Evolutionary conservation across 1,140 invertebrate species (phyloP).

Genomic region (Drosophila trapezifrons): DNA sequence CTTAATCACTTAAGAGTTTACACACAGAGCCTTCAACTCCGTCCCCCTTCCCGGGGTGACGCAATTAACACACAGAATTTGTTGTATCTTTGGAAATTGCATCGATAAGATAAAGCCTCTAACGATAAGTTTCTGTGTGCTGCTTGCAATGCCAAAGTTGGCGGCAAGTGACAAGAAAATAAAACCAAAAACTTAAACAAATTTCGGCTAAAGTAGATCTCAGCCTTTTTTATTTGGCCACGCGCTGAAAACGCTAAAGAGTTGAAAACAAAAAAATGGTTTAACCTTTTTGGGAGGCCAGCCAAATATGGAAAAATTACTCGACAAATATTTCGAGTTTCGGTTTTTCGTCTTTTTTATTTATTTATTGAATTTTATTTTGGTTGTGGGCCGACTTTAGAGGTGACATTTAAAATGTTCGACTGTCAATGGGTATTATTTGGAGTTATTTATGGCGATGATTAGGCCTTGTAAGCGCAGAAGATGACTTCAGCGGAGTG

Average conservation of each 20-base stretch:
- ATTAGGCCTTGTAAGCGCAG: constrained; percentile 25
- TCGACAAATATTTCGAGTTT: constrained; percentile 63
- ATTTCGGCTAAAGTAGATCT: constrained; percentile 53
- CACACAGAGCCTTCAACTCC: constrained; percentile 40
- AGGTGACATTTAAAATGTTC: constrained; percentile 72
- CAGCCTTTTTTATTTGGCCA: constrained; percentile 53
- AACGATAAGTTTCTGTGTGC: constrained; percentile 61
- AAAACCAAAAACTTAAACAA: constrained; percentile 66
- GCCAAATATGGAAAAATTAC: constrained; percentile 63
- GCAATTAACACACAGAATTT: constrained; percentile 40
- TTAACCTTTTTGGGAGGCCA: constrained; percentile 59
- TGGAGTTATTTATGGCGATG: constrained; percentile 38
- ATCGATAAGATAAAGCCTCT: constrained; percentile 11
- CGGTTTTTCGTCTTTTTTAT: constrained; percentile 14
- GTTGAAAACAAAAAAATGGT: constrained; percentile 40
- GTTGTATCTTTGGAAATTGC: constrained; percentile 52
- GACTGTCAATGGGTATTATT: constrained; percentile 67
- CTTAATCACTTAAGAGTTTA: constrained; percentile 80
- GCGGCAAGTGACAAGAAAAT: constrained; percentile 37
- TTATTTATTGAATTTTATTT: constrained; percentile 30
- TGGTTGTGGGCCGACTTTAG: constrained; percentile 51
- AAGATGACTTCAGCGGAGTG: constrained; percentile 4
- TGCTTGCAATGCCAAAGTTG: constrained; percentile 55
- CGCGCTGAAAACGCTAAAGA: constrained; percentile 55
- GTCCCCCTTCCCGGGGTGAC: constrained; percentile 16